phyloP scores from a whole-genome alignment of 2,113 vertebrate genomes.

The Orcinus orca region DNA sequence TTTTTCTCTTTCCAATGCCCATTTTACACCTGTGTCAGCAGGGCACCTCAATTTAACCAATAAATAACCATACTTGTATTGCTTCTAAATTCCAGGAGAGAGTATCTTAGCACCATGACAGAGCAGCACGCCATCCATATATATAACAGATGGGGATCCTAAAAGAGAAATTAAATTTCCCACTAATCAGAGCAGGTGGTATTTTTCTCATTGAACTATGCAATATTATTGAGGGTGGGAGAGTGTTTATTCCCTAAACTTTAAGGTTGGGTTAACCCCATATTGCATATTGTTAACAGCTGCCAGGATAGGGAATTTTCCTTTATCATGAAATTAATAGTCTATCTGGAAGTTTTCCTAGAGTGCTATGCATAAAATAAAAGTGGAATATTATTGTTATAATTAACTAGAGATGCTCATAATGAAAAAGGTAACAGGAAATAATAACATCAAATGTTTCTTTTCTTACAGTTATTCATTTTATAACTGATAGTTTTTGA shows the following conservation, averaged over 20 bases:
- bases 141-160: fast-evolving
- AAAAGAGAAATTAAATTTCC: not conserved
- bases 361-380: not conserved
- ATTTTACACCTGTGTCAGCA: not conserved
- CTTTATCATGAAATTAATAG: not conserved
- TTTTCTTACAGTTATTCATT: not conserved
- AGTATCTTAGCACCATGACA: not conserved
- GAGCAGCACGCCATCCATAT: not conserved
- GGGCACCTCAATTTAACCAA: not conserved
- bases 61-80: not conserved
- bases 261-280: not conserved
- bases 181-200: not conserved
- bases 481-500: not conserved
- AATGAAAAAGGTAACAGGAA: not conserved
- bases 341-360: not conserved
- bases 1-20: not conserved
- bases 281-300: not conserved
- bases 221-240: not conserved
- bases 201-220: not conserved
- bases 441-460: not conserved
- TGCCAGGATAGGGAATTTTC: not conserved
- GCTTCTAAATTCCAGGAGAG: not conserved
- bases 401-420: not conserved
- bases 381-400: not conserved
- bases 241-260: not conserved